Conservation (phyloP, 2,888 invertebrate species). For the Lucinisca nassula region DNA sequence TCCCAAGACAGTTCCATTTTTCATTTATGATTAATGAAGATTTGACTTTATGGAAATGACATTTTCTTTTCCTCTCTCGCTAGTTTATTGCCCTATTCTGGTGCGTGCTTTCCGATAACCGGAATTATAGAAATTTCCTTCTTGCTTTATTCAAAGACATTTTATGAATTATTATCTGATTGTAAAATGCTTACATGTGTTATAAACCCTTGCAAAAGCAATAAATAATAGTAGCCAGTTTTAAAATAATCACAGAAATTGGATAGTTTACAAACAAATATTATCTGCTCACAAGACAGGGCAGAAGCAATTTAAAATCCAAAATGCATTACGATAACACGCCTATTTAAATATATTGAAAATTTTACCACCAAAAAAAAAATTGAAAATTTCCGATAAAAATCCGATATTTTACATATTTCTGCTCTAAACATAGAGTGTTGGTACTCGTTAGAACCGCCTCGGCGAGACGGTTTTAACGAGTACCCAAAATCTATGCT, state of each 20-base stretch:
- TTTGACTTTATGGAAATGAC: constrained; percentile 50
- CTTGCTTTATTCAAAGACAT: constrained; percentile 2
- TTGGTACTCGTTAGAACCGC: too few relatives aligned
- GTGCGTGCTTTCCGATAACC: constrained; percentile 49
- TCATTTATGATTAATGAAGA: constrained; percentile 52
- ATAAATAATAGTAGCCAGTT: neutral
- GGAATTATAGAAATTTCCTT: constrained; percentile 9
- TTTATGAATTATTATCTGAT: constrained; percentile 4
- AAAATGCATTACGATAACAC: too few relatives aligned
- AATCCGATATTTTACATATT: too few relatives aligned
- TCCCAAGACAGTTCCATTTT: constrained; percentile 19
- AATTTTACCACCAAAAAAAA: too few relatives aligned
- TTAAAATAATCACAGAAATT: neutral
- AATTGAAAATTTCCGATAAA: too few relatives aligned
- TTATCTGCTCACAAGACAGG: too few relatives aligned
- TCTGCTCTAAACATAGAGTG: too few relatives aligned
- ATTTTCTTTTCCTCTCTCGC: constrained; percentile 36
- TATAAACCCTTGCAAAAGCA: neutral
- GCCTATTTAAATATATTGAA: too few relatives aligned
- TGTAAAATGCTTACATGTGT: neutral
- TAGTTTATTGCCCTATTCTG: constrained; percentile 48
- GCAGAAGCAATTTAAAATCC: too few relatives aligned
- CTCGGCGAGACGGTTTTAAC: too few relatives aligned
- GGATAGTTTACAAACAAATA: too few relatives aligned
- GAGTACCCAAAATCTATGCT: too few relatives aligned